Conservation (phyloP, 2,113 vertebrate genomes). For the Carassius carassius region DNA sequence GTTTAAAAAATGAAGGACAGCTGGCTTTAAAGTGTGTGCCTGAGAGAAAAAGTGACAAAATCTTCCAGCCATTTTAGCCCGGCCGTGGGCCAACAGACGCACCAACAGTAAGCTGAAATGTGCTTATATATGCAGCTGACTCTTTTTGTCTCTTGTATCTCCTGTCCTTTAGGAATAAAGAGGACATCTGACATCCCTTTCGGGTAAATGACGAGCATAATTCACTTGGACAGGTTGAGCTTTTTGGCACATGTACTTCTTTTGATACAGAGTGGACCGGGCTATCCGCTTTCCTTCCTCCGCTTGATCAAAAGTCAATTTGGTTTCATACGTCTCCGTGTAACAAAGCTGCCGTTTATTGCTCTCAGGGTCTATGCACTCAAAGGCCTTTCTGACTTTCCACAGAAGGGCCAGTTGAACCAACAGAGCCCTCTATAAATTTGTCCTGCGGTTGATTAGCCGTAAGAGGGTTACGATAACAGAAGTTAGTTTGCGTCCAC, state of each 20-base stretch:
- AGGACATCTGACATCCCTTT: constrained; percentile 42
- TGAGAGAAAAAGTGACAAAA: constrained; percentile 30
- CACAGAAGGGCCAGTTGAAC: background rate
- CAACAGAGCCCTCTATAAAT: constrained; percentile 4
- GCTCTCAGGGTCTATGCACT: constrained; percentile 10
- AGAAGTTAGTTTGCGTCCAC: constrained; percentile 24
- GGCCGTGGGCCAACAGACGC: background rate
- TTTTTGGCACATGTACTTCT: constrained; percentile 43
- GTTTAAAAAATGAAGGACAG: background rate
- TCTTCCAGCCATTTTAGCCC: constrained; percentile 18
- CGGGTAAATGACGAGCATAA: constrained; percentile 11
- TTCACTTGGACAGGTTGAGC: constrained; percentile 47
- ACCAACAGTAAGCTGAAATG: background rate
- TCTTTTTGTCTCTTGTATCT: background rate
- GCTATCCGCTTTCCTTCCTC: constrained; percentile 1
- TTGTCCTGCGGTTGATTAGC: constrained; percentile 23
- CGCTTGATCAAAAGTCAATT: constrained; percentile 5
- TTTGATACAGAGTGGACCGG: background rate
- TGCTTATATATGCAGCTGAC: constrained; percentile 20
- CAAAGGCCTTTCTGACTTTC: background rate
- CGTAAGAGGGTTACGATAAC: constrained; percentile 16
- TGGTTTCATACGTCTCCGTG: constrained; percentile 3
- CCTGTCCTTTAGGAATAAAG: constrained; percentile 31
- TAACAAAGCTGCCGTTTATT: constrained; percentile 9
- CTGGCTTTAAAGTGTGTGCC: constrained; percentile 13